Evolutionary conservation across 2,113 vertebrate genomes (phyloP), one percentile per base, ranked within the genome.

Genomic region (Ornithorhynchus anatinus): DNA sequence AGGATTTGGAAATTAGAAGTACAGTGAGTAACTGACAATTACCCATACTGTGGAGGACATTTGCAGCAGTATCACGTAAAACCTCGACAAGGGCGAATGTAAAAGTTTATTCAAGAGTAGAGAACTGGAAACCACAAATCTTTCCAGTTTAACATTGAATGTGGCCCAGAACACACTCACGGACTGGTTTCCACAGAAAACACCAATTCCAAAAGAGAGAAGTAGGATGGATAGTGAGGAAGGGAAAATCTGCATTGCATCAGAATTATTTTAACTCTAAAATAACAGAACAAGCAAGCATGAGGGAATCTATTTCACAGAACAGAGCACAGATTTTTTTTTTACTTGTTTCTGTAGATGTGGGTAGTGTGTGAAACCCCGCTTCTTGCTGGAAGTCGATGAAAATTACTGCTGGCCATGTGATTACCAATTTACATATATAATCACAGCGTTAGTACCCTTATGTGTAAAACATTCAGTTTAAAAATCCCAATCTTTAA

Each of bases 81-180:
- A n/a, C n/a, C n/a, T n/a, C 1, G 52, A 35, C 33, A 81, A 80
- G 62, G 82, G 64, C 80, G 86, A 86, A 89, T 77, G 69, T 58
- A 32, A 63, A 63, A 80, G 65, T 92, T 93, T 92, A 93, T 91
- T 92, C 62, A 71, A 75, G 71, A 86, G 84, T 89, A 91, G 37
- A 84, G 83, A 86, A 80, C 77, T 84, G 76, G 35, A 3, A 86
- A 80, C 40, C 63, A 70, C 42, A 67, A 44, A 54, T 25, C 53
- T 53, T 87, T 89, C 90, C 88, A 89, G 87, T 90, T 90, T 84
- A n/a, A 86, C 75, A 68, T 72, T 73, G 81, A 51, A n/a, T n/a
- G n/a, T n/a, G n/a, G n/a, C 48, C 77, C 11, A 38, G 39, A 80
- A 64, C 6, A 50, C 29, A 50, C 69, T 75, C 62, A 20, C 20